phyloP scores from a whole-genome alignment of 2,113 vertebrate species.

The Aphyosemion australe region DNA sequence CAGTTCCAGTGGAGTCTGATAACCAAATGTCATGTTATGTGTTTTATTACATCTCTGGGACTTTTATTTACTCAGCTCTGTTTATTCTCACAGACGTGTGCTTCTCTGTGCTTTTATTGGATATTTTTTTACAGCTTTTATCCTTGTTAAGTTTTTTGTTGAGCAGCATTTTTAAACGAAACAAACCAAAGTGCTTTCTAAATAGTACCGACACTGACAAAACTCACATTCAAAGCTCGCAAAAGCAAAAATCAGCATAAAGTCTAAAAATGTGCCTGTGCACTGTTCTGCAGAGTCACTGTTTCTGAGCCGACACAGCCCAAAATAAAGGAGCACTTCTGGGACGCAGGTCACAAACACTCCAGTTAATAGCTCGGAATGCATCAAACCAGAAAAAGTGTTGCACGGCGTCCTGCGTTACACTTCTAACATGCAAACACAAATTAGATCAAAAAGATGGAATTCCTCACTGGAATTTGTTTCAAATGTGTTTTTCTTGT shows the following conservation, averaged over 20 bases:
- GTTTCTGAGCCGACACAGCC: not conserved
- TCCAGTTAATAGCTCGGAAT: slow-evolving; percentile 11
- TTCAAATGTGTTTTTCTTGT: no score
- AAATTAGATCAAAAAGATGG: not conserved
- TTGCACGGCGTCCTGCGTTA: not conserved
- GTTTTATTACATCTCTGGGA: not conserved
- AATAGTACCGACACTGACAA: not conserved
- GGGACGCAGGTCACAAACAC: not conserved
- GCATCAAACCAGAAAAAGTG: not conserved
- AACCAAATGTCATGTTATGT: not conserved
- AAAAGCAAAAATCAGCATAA: not conserved
- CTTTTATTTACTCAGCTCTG: not conserved
- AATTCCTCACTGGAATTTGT: not conserved
- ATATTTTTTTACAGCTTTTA: not conserved
- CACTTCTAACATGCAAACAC: not conserved
- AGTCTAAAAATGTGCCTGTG: not conserved
- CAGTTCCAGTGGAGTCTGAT: no score
- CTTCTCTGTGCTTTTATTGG: not conserved
- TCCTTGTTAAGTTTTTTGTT: not conserved
- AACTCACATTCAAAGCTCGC: slow-evolving; percentile 7
- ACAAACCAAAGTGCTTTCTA: not conserved
- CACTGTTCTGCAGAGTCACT: not conserved
- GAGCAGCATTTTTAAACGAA: not conserved
- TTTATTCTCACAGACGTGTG: not conserved
- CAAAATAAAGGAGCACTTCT: slow-evolving; percentile 4